A percentile compares a stretch with the other conserved stretches of the same genome.
phyloP scores from a whole-genome alignment of 2,113 vertebrate species.

The Deroptyus accipitrinus region DNA sequence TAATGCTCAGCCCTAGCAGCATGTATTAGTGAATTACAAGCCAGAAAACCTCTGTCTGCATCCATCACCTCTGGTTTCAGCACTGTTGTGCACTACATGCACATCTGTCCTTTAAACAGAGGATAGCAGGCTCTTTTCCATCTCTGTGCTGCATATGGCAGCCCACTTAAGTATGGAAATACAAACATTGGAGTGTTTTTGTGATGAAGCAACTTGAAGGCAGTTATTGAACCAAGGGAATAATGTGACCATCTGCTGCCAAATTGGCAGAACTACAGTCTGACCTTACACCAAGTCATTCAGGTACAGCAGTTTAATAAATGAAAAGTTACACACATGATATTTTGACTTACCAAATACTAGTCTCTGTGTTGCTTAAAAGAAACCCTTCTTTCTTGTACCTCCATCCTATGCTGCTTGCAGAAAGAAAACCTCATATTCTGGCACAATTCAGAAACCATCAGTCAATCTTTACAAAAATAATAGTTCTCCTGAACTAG shows the following conservation, averaged over 20 bases:
- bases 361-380: neutral
- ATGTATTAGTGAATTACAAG: neutral
- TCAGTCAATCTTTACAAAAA: conserved; percentile 5
- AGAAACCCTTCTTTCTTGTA: neutral
- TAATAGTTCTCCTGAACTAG: neutral
- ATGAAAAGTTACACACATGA: neutral
- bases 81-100: neutral
- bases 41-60: neutral
- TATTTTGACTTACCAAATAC: neutral
- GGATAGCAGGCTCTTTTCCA: neutral
- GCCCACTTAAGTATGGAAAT: neutral
- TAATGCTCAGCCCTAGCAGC: neutral
- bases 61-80: neutral
- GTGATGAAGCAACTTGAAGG: neutral
- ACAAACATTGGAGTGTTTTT: neutral
- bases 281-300: neutral
- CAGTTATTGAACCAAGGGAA: neutral
- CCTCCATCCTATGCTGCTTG: neutral
- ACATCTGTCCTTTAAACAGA: neutral
- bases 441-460: neutral
- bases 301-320: neutral
- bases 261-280: neutral
- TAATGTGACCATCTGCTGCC: neutral
- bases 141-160: neutral
- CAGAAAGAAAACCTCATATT: neutral